Evolutionary conservation across 2,113 vertebrate species (phyloP), one percentile per base, ranked within the genome.

Genomic region (Campylomormyrus numenius): DNA sequence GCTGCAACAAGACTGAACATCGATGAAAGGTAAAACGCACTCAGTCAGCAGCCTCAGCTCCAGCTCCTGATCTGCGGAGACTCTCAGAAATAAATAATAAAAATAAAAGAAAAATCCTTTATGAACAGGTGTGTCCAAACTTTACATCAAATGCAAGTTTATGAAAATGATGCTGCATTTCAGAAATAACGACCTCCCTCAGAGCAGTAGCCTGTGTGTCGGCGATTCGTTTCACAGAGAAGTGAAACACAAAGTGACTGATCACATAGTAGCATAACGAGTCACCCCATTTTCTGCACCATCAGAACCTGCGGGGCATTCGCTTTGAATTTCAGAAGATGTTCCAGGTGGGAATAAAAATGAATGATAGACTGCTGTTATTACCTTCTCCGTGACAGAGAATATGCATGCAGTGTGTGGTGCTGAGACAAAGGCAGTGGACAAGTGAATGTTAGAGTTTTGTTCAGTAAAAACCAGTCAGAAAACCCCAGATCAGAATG

Each of bases 1-100:
- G 0, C 11, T 21, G 42, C n/a, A 5, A 42, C 39, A 27, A 4
- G 39, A 24, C n/a, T 46, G 8, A 48, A 10, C 21, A 88, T 4
- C 5, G 17, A 74, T 4, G 21, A 21, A 42, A 27, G n/a, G 24
- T 27, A 62, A 90, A 90, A 42, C 95, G 92, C 85, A 93, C 83
- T 21, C 92, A 93, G 85, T 92, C 92, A 1, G 91, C 87, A 84
- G 93, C 92, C 42, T 92, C 92, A 49, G 39, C 0, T 84, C 88
- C 35, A 56, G 42, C 90, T 92, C 7, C 91, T 90, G 95, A 96
- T 96, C 87, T 90, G 91, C 88, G 77, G 0, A 10, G 62, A 11
- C 35, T 90, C 50, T 24, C 15, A 46, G 31, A 39, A 35, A 35
- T 24, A 39, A 42, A 80, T 42, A 80, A 6, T 5, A 83, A 45